Percentiles rank a stretch among this genome's conserved stretches.
Conservation (phyloP, 1,140 invertebrate species). For the Formica exsecta region DNA sequence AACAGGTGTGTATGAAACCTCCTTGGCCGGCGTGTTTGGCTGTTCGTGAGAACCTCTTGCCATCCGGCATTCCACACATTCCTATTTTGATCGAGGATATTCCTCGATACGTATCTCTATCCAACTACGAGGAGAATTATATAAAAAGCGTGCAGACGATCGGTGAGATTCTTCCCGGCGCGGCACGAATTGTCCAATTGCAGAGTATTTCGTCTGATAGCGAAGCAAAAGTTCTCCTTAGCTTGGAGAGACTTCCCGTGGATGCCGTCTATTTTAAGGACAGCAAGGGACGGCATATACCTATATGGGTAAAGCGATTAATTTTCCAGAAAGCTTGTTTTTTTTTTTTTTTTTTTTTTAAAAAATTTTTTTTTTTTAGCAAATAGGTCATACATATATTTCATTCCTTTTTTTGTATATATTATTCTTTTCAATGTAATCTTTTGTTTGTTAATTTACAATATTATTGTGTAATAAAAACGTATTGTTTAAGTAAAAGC, state of each 20-base stretch:
- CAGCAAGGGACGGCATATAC: neutral
- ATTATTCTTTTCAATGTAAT: no score
- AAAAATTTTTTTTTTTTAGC: neutral
- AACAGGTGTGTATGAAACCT: neutral
- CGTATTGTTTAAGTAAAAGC: no score
- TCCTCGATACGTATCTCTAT: neutral
- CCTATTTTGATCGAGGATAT: slow-evolving; percentile 64
- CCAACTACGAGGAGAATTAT: slow-evolving; percentile 37
- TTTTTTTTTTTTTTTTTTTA: neutral
- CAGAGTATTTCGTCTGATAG: slow-evolving; percentile 35
- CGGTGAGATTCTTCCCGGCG: slow-evolving; percentile 52
- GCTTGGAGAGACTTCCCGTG: slow-evolving; percentile 17
- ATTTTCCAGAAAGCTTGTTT: neutral
- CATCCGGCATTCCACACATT: slow-evolving; percentile 39
- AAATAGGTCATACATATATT: neutral
- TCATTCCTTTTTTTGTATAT: no score
- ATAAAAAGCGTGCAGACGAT: slow-evolving; percentile 67
- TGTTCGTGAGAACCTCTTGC: slow-evolving; percentile 46
- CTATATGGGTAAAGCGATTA: slow-evolving; percentile 43
- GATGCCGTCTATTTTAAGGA: slow-evolving; percentile 22
- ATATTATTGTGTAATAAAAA: no score
- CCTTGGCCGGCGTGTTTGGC: slow-evolving; percentile 50
- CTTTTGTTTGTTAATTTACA: no score
- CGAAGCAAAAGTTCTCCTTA: slow-evolving; percentile 25
- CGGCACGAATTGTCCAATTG: neutral